Evolutionary conservation across 2,797 vertebrate genomes (phyloP).

Genomic region (Bradypodion ventrale): DNA sequence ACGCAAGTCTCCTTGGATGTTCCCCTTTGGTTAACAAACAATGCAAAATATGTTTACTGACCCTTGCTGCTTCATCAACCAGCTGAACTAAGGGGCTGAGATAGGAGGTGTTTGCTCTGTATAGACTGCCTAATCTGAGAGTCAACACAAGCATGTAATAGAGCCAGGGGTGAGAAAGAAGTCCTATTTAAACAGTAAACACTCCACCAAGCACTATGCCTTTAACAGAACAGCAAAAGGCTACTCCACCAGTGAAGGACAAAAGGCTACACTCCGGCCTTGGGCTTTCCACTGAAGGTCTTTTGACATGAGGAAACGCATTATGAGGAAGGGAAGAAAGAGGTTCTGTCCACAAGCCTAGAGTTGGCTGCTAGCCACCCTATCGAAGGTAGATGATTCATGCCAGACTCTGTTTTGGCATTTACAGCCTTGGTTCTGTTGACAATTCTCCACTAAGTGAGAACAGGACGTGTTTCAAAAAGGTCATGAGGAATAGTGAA

Average conservation of each 20-base stretch:
- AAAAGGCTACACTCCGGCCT: neutral
- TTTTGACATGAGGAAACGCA: neutral
- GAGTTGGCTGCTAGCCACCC: neutral
- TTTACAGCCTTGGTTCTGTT: neutral
- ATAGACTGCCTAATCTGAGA: constrained; percentile 31
- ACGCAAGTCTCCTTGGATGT: neutral
- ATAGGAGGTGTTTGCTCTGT: constrained; percentile 23
- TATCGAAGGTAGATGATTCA: neutral
- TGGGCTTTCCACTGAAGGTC: neutral
- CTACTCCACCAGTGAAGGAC: constrained; percentile 8
- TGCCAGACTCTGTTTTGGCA: neutral
- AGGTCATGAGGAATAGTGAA: neutral
- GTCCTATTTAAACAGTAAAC: constrained; percentile 7
- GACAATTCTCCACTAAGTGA: neutral
- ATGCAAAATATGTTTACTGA: neutral
- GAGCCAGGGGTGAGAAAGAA: neutral
- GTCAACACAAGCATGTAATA: constrained; percentile 17
- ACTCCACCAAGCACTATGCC: constrained; percentile 31
- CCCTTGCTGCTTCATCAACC: constrained; percentile 2
- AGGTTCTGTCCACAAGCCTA: neutral
- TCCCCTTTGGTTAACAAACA: constrained; percentile 21
- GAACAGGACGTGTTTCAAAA: neutral
- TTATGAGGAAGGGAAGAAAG: too few relatives aligned
- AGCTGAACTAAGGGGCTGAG: constrained; percentile 28
- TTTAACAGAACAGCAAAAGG: constrained; percentile 26